Evolutionary conservation across 2,113 vertebrate species (phyloP), one percentile per base, ranked within the genome.

Genomic region (Casuarius casuarius): DNA sequence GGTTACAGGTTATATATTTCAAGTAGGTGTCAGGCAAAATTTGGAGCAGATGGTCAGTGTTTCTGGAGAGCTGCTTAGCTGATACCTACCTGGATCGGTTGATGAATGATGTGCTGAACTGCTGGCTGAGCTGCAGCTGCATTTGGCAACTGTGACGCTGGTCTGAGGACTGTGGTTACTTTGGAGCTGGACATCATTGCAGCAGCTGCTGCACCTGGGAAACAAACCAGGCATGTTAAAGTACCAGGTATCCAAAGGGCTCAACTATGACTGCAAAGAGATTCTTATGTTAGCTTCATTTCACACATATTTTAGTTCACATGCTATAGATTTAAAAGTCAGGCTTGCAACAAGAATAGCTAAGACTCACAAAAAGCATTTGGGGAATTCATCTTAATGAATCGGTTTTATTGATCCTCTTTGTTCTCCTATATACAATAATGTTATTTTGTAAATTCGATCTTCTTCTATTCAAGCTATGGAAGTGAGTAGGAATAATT

Each of bases 141-240:
- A 10, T 98, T 99, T 28, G 98, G 98, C 97, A 98, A 82, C 93
- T 98, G 98, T 20, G 99, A 99, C 12, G 99, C 99, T 79, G 99
- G 99, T 78, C 99, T 98, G 80, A 99, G 97, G 59, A 99, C 99
- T 6, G 99, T 99, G 33, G 99, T 98, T 10, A 99, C 98, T 98
- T 99, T 99, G 68, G 99, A 99, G 92, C 99, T 99, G 89, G 99
- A 99, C 99, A 99, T 99, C 77, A 99, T 99, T 48, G 99, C 99
- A 87, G 99, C 99, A 68, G 99, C 99, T 5, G 99, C 99, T 65
- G 99, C 99, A 77, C 99, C 99, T 99, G 63, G 66, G 71, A 92
- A 93, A 82, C 40, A 95, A 95, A 87, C 4, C 59, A 81, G 40
- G 6, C 0, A 0, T 2, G 54, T 93, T 92, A 93, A n/a, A 83